Percentiles rank a stretch among this genome's conserved stretches.
Evolutionary conservation across 2,888 invertebrate species (phyloP).

Genomic region (Leucania comma): DNA sequence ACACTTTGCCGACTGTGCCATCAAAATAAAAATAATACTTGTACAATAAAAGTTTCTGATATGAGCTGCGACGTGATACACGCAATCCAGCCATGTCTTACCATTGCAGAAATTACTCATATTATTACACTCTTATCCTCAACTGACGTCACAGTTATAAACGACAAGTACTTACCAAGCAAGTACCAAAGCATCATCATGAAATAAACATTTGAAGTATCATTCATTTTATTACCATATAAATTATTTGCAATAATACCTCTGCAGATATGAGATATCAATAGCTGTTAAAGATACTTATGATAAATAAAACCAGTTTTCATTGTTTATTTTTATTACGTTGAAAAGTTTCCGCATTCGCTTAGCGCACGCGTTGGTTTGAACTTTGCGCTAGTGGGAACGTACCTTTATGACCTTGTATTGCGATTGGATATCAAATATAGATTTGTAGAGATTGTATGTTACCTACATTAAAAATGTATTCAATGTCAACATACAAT

Average conservation of each 20-base stretch:
- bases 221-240: constrained; percentile 36
- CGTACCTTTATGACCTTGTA: constrained; percentile 45
- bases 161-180: constrained; percentile 20
- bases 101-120: constrained; percentile 34
- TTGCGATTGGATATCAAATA: constrained; percentile 32
- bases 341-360: constrained; percentile 41
- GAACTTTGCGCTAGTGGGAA: constrained; percentile 27
- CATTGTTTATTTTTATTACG: constrained; percentile 24
- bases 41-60: constrained; percentile 19
- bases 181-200: constrained; percentile 15
- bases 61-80: neutral
- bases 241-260: constrained; percentile 39
- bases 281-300: neutral
- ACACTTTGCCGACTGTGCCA: too few species aligned
- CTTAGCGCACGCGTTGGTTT: constrained; percentile 16
- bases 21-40: neutral
- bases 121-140: constrained; percentile 16
- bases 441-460: constrained; percentile 46
- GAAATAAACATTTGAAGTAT: constrained; percentile 38
- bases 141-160: constrained; percentile 44
- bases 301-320: constrained; percentile 23
- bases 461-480: neutral
- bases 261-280: constrained; percentile 27
- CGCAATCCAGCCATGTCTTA: neutral
- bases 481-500: constrained; percentile 15